Percentiles rank a stretch among this genome's conserved stretches.
phyloP scores from a whole-genome alignment of 2,113 vertebrate genomes.

The Naja naja region DNA sequence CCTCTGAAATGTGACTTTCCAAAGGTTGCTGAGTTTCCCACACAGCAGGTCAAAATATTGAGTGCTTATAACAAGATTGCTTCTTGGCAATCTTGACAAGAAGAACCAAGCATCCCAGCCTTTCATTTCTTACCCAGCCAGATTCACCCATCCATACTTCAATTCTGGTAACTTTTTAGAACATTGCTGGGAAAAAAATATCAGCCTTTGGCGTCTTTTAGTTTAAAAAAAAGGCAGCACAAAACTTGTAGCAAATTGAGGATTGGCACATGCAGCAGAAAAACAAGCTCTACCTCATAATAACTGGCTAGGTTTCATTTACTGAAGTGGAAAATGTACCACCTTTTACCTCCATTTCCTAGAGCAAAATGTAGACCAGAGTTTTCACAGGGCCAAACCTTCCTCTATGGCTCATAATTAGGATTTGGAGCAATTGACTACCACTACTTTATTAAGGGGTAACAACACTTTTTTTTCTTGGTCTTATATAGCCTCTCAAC shows the following conservation, averaged over 20 bases:
- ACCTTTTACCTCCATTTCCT: background rate
- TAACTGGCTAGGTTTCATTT: background rate
- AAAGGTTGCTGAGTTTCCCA: constrained; percentile 31
- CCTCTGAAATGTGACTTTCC: background rate
- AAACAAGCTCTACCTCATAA: background rate
- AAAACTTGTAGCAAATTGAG: rapidly evolving
- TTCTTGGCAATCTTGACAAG: background rate
- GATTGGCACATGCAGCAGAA: background rate
- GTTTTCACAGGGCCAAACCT: background rate
- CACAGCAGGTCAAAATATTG: constrained; percentile 67
- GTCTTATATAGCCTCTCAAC: background rate
- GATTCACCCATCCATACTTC: background rate
- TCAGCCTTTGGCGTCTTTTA: background rate
- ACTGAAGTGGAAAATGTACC: rapidly evolving
- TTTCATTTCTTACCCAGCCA: background rate
- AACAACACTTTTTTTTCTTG: background rate
- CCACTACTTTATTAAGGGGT: no score
- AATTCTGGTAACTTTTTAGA: background rate
- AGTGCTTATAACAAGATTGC: constrained; percentile 27
- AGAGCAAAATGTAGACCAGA: background rate
- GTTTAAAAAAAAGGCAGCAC: background rate
- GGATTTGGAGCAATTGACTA: background rate
- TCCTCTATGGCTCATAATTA: background rate
- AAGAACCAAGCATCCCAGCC: background rate
- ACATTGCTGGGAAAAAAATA: background rate